Base-by-base conservation (phyloP, 2,797 vertebrate species). In the Bradypodion ventrale region DNA sequence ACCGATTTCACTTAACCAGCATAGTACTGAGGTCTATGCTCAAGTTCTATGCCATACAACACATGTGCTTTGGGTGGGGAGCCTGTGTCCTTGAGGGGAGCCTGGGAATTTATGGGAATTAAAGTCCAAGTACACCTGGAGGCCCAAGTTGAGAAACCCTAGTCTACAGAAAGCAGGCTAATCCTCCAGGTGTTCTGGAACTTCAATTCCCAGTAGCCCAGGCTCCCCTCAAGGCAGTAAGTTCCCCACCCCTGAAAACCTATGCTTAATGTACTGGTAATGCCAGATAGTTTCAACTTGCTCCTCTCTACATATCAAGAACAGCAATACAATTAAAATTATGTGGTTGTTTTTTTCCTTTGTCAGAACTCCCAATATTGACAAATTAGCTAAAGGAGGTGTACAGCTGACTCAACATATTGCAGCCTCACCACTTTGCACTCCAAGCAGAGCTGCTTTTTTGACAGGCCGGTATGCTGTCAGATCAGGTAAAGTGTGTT, bases 341-440 rank as follows among this genome's bases (percentile, higher is more conserved):
- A 1, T 9, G 1, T n/a, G n/a, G n/a, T 23, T 9, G 2, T 65
- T 68, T 83, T 81, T 62, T 68, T 1, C 92, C 88, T 56, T 72
- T 83, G 86, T 44, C 72, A 97, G 95, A 90, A 96, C 96, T 0
- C 95, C 95, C 82, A 96, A 97, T 89, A 96, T 97, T 65, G 96
- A 97, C 92, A 94, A 74, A 6, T 78, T 97, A 85, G 94, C 95
- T 72, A 42, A 42, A 0, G 93, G 73, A 79, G 96, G 96, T 12
- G 93, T 93, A 83, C 94, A 88, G 2, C 88, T 97, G 78, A 96
- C 94, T 0, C 96, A 97, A 21, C 96, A 97, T 84, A 87, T 97
- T 86, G 96, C 95, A 1, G 96, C 96, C 0, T 88, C 96, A 0
- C 94, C 96, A 7, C 92, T 96, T 40, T 97, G 96, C 77, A 96